These are phyloP conservation scores for Calosoma granatense DNA, from an alignment of 1,140 invertebrate genomes.

Conservation along the genomic window DNA sequence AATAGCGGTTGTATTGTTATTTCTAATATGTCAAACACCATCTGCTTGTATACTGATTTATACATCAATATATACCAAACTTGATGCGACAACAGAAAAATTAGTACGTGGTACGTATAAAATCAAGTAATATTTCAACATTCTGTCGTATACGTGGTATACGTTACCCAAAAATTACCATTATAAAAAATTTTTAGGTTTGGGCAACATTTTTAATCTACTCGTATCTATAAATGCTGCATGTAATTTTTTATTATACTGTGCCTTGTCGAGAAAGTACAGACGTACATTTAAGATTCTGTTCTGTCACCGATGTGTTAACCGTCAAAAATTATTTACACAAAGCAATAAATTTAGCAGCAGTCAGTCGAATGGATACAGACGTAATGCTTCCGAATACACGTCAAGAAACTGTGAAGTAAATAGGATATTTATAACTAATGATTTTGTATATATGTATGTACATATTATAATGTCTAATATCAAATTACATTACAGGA, in stretches of 20 bases:
- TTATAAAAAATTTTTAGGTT: constrained; percentile 28
- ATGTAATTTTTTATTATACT: constrained; percentile 68
- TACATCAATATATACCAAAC: constrained; percentile 23
- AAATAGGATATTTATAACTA: constrained; percentile 22
- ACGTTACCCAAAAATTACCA: neutral
- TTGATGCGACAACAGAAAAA: constrained; percentile 19
- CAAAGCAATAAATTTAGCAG: neutral
- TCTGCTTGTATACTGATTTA: constrained; percentile 48
- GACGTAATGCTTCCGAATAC: constrained; percentile 25
- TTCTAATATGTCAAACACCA: constrained; percentile 62
- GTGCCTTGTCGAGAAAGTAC: constrained; percentile 65
- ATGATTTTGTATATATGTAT: neutral
- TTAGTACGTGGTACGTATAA: constrained; percentile 16
- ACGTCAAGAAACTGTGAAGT: constrained; percentile 32
- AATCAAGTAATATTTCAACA: neutral
- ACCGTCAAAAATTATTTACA: constrained; percentile 20
- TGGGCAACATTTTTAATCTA: constrained; percentile 65
- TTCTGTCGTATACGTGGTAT: neutral
- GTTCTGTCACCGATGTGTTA: constrained; percentile 38
- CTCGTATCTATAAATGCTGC: constrained; percentile 60
- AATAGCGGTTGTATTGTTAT: constrained; percentile 63
- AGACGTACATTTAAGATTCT: constrained; percentile 56
- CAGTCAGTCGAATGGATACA: constrained; percentile 20
- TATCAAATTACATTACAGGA: constrained; percentile 21
- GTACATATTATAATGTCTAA: neutral